Evolutionary conservation across 2,113 vertebrate genomes (phyloP).

Genomic region (Xiphorhynchus elegans): DNA sequence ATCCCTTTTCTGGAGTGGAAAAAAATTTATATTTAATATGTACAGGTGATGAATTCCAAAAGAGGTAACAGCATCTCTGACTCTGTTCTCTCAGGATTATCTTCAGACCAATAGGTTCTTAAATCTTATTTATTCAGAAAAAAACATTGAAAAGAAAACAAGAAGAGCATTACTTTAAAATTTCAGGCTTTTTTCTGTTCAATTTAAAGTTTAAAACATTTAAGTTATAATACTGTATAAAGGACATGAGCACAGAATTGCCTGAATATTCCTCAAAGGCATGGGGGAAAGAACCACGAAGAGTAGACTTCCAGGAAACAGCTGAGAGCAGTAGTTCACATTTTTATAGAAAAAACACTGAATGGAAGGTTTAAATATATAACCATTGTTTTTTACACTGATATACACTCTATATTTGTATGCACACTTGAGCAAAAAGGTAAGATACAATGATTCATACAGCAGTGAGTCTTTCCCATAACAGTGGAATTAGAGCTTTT

Average conservation of each 20-base stretch:
- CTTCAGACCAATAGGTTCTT: background rate
- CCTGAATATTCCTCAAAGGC: background rate
- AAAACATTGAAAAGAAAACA: background rate
- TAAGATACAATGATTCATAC: background rate
- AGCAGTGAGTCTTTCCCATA: background rate
- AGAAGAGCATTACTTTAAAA: background rate
- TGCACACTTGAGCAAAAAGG: background rate
- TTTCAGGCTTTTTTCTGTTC: background rate
- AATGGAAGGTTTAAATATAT: background rate
- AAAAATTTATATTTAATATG: fast-evolving
- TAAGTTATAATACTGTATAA: background rate
- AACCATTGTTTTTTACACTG: background rate
- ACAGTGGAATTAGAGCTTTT: background rate
- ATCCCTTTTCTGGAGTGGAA: background rate
- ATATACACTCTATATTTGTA: background rate
- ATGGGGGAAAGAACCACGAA: background rate
- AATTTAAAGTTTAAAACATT: background rate
- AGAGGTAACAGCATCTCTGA: background rate
- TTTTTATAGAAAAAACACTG: background rate
- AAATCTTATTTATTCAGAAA: background rate
- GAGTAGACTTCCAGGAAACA: background rate
- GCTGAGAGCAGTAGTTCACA: background rate
- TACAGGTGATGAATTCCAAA: background rate
- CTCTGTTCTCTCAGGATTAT: background rate
- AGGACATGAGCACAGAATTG: background rate